phyloP scores from a whole-genome alignment of 2,888 invertebrate species.

The Melinaea menophilus region DNA sequence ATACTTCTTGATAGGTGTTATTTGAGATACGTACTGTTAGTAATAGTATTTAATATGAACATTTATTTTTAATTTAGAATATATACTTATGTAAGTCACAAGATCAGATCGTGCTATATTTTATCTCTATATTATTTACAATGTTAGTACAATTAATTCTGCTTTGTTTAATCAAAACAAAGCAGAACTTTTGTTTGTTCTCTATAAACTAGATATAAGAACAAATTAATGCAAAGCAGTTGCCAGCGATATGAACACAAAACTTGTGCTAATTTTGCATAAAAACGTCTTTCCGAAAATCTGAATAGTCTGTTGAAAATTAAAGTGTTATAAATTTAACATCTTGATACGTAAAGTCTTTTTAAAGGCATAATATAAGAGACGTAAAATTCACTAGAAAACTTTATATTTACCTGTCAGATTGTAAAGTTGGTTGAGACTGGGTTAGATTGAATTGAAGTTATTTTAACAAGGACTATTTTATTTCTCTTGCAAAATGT shows the following conservation, averaged over 20 bases:
- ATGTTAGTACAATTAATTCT: no score
- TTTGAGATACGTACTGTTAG: no score
- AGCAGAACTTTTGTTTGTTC: neutral
- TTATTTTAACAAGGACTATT: constrained; percentile 2
- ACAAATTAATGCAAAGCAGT: constrained; percentile 8
- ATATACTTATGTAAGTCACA: no score
- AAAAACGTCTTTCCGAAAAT: constrained; percentile 24
- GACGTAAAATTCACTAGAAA: constrained; percentile 30
- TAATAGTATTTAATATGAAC: no score
- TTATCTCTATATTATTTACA: no score
- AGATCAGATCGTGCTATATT: no score
- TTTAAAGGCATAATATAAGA: constrained; percentile 32
- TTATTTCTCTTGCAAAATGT: neutral
- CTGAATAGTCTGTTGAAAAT: constrained; percentile 3
- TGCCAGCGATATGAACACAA: constrained; percentile 25
- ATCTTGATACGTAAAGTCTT: constrained; percentile 28
- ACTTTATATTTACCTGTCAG: constrained; percentile 29
- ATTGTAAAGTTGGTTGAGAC: constrained; percentile 23
- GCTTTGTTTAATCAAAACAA: neutral
- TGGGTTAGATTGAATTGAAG: constrained; percentile 13
- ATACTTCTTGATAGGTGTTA: no score
- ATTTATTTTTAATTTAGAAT: no score
- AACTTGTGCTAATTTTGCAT: constrained; percentile 26
- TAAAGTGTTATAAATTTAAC: constrained; percentile 31
- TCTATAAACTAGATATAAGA: constrained; percentile 1